These are phyloP conservation scores for Acyrthosiphon pisum DNA, from an alignment of 1,140 invertebrate genomes.

Conservation along the genomic window DNA sequence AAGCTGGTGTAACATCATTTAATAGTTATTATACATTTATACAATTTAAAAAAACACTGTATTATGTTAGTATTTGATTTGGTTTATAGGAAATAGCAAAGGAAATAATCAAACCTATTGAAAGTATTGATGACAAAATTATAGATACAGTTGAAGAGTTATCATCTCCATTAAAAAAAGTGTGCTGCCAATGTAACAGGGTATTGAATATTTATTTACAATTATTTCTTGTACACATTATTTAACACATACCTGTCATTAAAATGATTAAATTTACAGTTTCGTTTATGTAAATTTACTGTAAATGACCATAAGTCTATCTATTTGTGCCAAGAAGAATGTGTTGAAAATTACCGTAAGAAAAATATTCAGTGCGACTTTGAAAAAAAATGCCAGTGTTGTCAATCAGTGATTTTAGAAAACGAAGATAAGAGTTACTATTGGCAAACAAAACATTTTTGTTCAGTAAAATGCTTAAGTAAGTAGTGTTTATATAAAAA, in stretches of 20 bases:
- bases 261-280: slow-evolving; percentile 60
- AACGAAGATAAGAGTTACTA: slow-evolving; percentile 2
- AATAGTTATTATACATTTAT: background rate
- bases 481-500: background rate
- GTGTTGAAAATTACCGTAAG: slow-evolving; percentile 63
- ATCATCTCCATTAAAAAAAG: slow-evolving; percentile 31
- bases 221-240: slow-evolving; percentile 59
- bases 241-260: no score
- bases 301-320: slow-evolving; percentile 64
- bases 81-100: slow-evolving; percentile 47
- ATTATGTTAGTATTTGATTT: background rate
- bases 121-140: slow-evolving; percentile 32
- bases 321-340: slow-evolving; percentile 65
- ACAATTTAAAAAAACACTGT: background rate
- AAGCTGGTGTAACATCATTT: no score
- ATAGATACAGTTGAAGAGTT: slow-evolving; percentile 48
- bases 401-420: slow-evolving; percentile 1
- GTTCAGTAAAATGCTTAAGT: slow-evolving; percentile 38
- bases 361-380: background rate
- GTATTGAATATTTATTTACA: slow-evolving; percentile 24
- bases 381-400: slow-evolving; percentile 47
- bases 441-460: slow-evolving; percentile 51
- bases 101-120: slow-evolving; percentile 45
- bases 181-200: slow-evolving; percentile 54
- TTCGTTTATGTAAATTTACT: slow-evolving; percentile 65